These are phyloP conservation scores for Monodelphis domestica DNA, from an alignment of 2,797 vertebrate genomes.

Conservation along the genomic window DNA sequence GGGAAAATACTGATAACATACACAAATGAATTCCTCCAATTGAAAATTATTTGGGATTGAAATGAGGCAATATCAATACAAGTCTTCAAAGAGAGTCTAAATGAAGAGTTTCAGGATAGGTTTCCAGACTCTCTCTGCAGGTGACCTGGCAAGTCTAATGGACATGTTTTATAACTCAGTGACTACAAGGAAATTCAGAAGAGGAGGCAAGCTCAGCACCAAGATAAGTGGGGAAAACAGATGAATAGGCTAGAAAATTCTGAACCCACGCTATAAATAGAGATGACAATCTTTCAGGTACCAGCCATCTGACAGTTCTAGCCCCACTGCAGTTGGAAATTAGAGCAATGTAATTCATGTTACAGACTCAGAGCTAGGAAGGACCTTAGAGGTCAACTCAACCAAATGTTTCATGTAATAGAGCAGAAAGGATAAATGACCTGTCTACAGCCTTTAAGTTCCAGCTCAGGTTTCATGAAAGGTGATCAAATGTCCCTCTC, in stretches of 20 bases:
- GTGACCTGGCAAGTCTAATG: neutral
- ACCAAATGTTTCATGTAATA: neutral
- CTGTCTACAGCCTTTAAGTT: neutral
- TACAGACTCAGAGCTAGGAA: neutral
- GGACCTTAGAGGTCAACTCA: neutral
- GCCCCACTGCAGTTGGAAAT: neutral
- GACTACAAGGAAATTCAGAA: neutral
- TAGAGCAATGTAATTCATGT: neutral
- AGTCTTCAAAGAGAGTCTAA: neutral
- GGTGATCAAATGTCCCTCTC: neutral
- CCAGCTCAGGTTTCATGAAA: neutral
- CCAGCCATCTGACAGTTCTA: neutral
- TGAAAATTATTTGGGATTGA: neutral
- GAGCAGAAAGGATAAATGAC: neutral
- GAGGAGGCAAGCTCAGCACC: neutral
- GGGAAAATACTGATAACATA: neutral
- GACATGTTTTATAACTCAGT: neutral
- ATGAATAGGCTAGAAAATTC: neutral
- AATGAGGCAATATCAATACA: neutral
- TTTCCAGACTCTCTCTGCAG: neutral
- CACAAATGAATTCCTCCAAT: neutral
- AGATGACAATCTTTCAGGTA: neutral
- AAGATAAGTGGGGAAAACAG: neutral
- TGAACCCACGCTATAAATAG: neutral
- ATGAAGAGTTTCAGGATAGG: neutral